Evolutionary conservation across 1,140 invertebrate species (phyloP).

Genomic region (Macrosteles quadrilineatus): DNA sequence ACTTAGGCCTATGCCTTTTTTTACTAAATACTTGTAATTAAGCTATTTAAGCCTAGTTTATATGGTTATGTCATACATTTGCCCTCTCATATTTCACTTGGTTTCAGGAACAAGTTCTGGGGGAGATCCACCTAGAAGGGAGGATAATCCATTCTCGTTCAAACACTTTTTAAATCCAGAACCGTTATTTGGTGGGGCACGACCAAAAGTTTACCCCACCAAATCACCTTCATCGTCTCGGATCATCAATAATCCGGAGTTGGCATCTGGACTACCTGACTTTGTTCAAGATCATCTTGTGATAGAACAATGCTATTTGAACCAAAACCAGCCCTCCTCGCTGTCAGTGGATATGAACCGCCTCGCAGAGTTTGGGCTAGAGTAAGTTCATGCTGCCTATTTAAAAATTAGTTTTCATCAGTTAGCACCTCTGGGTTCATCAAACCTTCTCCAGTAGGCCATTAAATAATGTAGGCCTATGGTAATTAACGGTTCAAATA

Average conservation of each 20-base stretch:
- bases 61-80: too few relatives aligned
- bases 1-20: too few relatives aligned
- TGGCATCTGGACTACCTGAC: constrained; percentile 57
- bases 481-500: too few relatives aligned
- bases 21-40: too few relatives aligned
- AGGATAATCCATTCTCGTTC: constrained; percentile 78
- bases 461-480: too few relatives aligned
- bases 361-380: constrained; percentile 49
- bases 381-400: background rate
- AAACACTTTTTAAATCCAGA: constrained; percentile 73
- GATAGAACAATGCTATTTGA: constrained; percentile 56
- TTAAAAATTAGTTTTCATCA: too few relatives aligned
- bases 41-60: constrained; percentile 28
- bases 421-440: too few relatives aligned
- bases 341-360: constrained; percentile 51
- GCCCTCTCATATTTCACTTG: too few relatives aligned
- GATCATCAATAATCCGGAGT: constrained; percentile 33
- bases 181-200: constrained; percentile 32
- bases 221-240: constrained; percentile 32
- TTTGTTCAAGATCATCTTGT: constrained; percentile 63
- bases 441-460: too few relatives aligned
- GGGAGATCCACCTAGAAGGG: constrained; percentile 55
- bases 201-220: constrained; percentile 36
- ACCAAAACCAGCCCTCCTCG: constrained; percentile 40
- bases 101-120: constrained; percentile 43